These are phyloP conservation scores for Eumaeus atala DNA, from an alignment of 1,140 invertebrate species.

Conservation along the genomic window DNA sequence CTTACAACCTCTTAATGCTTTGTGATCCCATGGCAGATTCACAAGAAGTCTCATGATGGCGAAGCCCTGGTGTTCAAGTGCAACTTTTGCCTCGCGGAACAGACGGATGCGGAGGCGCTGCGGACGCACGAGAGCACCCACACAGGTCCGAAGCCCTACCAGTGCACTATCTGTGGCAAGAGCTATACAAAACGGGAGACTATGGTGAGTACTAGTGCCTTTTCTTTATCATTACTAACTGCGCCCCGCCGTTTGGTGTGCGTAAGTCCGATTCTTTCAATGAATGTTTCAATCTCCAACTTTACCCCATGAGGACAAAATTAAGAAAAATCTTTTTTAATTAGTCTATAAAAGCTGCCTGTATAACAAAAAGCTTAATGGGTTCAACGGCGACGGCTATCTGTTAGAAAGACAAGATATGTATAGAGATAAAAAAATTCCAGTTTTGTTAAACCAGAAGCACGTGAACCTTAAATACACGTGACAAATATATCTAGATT, in stretches of 20 bases:
- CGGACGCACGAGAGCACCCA: slow-evolving; percentile 40
- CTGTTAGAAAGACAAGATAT: too few species aligned
- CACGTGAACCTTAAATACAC: too few species aligned
- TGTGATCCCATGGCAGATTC: slow-evolving; percentile 33
- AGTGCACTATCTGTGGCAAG: slow-evolving; percentile 49
- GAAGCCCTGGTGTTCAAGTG: slow-evolving; percentile 38
- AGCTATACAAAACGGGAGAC: slow-evolving; percentile 45
- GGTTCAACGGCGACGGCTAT: too few species aligned
- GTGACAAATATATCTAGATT: too few species aligned
- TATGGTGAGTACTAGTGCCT: slow-evolving; percentile 35
- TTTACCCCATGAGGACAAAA: too few species aligned
- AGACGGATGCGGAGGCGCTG: slow-evolving; percentile 25
- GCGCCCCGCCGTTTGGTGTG: background rate
- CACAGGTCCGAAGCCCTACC: slow-evolving; percentile 42
- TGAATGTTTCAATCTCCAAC: too few species aligned
- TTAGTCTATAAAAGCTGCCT: too few species aligned
- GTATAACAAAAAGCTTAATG: too few species aligned
- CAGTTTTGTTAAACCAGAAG: too few species aligned
- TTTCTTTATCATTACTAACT: background rate
- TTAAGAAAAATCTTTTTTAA: too few species aligned
- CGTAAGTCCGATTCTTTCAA: too few species aligned
- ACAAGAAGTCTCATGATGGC: slow-evolving; percentile 50
- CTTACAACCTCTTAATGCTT: background rate
- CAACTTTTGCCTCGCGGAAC: slow-evolving; percentile 39
- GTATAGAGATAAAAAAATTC: too few species aligned